Percentiles rank a stretch among this genome's conserved stretches.
Evolutionary conservation across 1,140 invertebrate species (phyloP).

Genomic region (Bombus sylvicola): DNA sequence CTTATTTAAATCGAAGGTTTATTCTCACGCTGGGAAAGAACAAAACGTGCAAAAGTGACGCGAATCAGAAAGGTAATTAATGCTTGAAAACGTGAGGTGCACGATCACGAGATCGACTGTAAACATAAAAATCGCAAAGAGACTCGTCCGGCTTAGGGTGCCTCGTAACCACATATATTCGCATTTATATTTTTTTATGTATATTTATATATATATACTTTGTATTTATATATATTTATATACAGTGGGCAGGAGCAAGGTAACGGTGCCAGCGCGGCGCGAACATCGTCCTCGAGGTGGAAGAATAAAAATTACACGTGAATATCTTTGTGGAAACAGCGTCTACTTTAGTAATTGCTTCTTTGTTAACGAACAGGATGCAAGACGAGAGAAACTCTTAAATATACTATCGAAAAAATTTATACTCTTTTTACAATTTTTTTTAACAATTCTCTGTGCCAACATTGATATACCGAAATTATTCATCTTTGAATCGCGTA

Average conservation of each 20-base stretch:
- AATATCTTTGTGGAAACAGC: neutral
- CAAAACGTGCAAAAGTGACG: constrained; percentile 8
- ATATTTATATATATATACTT: constrained; percentile 71
- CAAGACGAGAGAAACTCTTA: neutral
- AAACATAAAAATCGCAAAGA: constrained; percentile 21
- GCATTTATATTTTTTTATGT: constrained; percentile 71
- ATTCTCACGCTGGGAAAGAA: neutral
- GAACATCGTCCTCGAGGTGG: constrained; percentile 18
- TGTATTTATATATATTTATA: constrained; percentile 80
- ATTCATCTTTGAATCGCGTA: neutral
- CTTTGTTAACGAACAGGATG: constrained; percentile 6
- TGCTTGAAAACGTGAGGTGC: neutral
- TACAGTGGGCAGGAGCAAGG: constrained; percentile 73
- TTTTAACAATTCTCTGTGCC: neutral
- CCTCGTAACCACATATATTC: constrained; percentile 73
- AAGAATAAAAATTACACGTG: constrained; percentile 41
- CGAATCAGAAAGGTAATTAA: neutral
- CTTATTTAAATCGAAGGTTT: neutral
- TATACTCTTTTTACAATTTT: neutral
- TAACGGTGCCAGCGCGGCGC: constrained; percentile 38
- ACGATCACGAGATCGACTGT: neutral
- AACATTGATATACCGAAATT: neutral
- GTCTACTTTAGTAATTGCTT: neutral
- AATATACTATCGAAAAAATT: neutral
- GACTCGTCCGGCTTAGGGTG: constrained; percentile 72